A percentile compares a stretch with the other conserved stretches of the same genome.
phyloP scores from a whole-genome alignment of 2,113 vertebrate genomes.

The Corythornis cristatus region DNA sequence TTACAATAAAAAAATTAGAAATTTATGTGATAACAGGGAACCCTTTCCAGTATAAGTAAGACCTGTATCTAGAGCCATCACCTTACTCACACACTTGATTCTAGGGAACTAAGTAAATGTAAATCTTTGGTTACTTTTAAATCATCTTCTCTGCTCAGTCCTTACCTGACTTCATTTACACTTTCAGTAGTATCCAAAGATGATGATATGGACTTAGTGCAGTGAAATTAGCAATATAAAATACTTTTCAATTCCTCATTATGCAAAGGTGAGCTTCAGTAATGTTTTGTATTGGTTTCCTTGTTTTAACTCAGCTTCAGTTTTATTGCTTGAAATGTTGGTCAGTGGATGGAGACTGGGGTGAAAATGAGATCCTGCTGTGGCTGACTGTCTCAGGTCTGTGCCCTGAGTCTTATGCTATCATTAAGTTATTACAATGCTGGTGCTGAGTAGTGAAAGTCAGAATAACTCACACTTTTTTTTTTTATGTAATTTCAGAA shows the following conservation, averaged over 20 bases:
- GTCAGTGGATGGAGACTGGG: neutral
- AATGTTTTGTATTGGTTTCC: neutral
- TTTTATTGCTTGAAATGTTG: neutral
- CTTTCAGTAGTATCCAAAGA: neutral
- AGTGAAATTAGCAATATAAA: neutral
- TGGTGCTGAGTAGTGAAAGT: neutral
- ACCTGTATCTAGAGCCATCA: neutral
- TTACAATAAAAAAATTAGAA: neutral
- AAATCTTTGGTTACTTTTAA: neutral
- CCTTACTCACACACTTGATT: neutral
- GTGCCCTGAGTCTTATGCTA: neutral
- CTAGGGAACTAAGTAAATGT: neutral
- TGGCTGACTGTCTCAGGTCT: constrained; percentile 12
- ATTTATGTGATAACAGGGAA: neutral
- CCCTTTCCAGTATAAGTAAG: neutral
- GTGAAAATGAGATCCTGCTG: constrained; percentile 35
- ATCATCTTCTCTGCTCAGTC: neutral
- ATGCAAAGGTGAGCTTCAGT: neutral
- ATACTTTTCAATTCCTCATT: neutral
- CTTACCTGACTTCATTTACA: neutral
- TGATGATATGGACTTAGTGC: neutral
- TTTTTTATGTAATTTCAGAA: constrained; percentile 11
- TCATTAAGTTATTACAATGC: constrained; percentile 16
- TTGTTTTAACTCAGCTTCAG: neutral
- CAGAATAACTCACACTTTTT: neutral